Conservation (phyloP, 2,113 vertebrate species). For the Elephas maximus region DNA sequence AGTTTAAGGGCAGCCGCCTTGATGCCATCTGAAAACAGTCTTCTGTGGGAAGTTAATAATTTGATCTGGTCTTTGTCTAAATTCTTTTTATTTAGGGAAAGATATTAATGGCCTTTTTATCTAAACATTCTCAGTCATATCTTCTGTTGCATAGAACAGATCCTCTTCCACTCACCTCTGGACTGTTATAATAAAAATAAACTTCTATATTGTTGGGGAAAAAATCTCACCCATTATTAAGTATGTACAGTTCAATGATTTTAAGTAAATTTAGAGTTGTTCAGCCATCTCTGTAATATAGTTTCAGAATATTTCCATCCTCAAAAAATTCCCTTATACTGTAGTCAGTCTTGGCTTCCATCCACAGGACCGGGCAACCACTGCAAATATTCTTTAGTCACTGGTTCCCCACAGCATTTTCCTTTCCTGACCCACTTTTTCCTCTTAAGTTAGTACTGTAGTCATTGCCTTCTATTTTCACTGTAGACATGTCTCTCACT, state of each 20-base stretch:
- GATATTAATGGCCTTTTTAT: background rate
- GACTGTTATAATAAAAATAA: background rate
- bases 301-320: background rate
- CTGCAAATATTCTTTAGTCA: background rate
- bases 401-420: background rate
- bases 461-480: background rate
- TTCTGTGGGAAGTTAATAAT: background rate
- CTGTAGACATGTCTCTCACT: background rate
- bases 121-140: background rate
- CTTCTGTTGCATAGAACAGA: background rate
- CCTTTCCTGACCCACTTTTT: background rate
- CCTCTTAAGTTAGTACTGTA: background rate
- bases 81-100: background rate
- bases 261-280: constrained; percentile 4
- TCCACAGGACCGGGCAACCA: background rate
- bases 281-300: background rate
- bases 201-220: background rate
- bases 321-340: background rate
- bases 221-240: background rate
- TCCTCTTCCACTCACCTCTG: background rate
- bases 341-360: background rate
- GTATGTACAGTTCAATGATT: background rate
- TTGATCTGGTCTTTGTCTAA: background rate
- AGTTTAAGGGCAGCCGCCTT: background rate
- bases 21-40: background rate